Conservation (phyloP, 1,140 invertebrate genomes). For the Drosophila simulans region DNA sequence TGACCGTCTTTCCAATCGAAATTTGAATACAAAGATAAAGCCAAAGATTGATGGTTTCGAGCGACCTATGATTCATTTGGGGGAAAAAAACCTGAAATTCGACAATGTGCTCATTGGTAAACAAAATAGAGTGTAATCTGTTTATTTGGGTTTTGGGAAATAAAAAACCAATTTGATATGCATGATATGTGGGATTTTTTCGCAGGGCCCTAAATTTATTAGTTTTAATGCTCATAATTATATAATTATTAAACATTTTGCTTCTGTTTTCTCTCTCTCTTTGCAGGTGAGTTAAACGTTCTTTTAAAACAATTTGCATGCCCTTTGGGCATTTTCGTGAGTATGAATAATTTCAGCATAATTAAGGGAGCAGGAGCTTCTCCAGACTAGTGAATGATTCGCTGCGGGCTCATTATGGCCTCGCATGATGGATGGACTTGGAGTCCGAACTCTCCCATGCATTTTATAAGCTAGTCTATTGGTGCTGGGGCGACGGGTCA, state of each 20-base stretch:
- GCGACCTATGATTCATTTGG: constrained; percentile 49
- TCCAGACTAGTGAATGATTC: constrained; percentile 12
- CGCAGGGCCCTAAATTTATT: constrained; percentile 25
- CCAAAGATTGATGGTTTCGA: constrained; percentile 56
- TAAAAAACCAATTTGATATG: constrained; percentile 24
- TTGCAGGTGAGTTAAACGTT: constrained; percentile 78
- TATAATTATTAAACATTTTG: constrained; percentile 69
- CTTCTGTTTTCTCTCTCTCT: constrained; percentile 57
- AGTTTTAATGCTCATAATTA: constrained; percentile 55
- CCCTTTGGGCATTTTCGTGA: constrained; percentile 64
- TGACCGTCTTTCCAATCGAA: constrained; percentile 38
- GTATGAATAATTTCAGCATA: constrained; percentile 65
- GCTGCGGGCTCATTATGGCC: constrained; percentile 21
- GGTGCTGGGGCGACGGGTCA: constrained; percentile 8
- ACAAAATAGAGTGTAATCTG: constrained; percentile 22
- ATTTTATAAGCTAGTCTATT: constrained; percentile 14
- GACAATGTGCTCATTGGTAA: constrained; percentile 44
- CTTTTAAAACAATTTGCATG: constrained; percentile 55
- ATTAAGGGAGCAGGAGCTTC: constrained; percentile 45
- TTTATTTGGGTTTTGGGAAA: constrained; percentile 19
- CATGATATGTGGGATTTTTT: constrained; percentile 18
- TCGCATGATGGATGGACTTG: constrained; percentile 29
- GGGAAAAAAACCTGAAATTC: constrained; percentile 14
- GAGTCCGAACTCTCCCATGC: constrained; percentile 27
- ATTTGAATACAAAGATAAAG: constrained; percentile 53